These are phyloP conservation scores for Pseudocheirus occidentalis DNA, from an alignment of 2,797 vertebrate species.

Conservation along the genomic window DNA sequence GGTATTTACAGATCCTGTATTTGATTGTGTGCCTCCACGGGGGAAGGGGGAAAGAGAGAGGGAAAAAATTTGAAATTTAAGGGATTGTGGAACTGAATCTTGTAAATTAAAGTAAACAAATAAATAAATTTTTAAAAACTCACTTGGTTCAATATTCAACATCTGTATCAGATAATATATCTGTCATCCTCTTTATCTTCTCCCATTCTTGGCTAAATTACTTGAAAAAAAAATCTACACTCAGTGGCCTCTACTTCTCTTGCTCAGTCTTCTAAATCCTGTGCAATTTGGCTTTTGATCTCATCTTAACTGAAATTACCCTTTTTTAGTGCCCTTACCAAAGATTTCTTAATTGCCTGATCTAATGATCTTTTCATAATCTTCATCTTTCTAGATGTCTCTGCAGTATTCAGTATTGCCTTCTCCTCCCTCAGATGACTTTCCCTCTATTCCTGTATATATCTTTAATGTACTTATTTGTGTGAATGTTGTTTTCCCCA, in stretches of 20 bases:
- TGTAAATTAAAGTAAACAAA: no score
- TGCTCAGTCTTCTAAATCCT: no score
- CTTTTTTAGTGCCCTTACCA: not conserved
- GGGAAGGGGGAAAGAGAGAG: no score
- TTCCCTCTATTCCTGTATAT: not conserved
- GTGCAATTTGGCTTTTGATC: no score
- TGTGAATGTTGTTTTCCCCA: not conserved
- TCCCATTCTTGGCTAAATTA: not conserved
- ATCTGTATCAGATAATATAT: not conserved
- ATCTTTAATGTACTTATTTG: not conserved
- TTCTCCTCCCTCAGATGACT: not conserved
- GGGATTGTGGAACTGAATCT: no score
- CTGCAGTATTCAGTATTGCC: not conserved
- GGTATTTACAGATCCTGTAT: no score
- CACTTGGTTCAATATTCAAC: not conserved
- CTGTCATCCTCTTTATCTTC: not conserved
- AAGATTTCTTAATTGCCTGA: not conserved
- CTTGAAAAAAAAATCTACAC: no score
- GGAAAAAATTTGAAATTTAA: no score
- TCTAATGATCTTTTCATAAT: not conserved
- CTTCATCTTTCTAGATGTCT: not conserved
- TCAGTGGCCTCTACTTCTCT: no score
- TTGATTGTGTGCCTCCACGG: no score
- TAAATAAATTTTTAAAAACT: not conserved
- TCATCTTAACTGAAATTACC: not conserved